Base-by-base conservation (phyloP, 1,140 invertebrate genomes). In the Zaprionus capensis region DNA sequence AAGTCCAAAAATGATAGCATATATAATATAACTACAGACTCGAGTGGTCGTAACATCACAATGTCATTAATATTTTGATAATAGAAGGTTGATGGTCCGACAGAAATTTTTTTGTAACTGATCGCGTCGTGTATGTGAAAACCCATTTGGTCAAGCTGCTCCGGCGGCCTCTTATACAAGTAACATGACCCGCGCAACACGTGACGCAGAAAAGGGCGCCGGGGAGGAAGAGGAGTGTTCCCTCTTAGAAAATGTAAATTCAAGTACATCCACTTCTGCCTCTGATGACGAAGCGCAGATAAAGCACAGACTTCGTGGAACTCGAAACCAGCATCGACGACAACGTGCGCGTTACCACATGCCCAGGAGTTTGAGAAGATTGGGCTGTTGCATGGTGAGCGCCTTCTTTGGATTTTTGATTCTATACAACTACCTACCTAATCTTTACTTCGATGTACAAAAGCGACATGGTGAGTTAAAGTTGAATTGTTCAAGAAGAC, bases 341-440 rank as follows among this genome's bases (percentile, higher is more conserved):
- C 67, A 67, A 1, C 62, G 77, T 28, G 1, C 31, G 14, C 76
- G 83, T 7, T 41, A 57, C 34, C 81, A 53, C 26, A 38, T 77
- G 28, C 84, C 80, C 0, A 62, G 83, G 31, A 82, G 41, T 26
- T 26, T 83, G 11, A 31, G 74, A 49, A 78, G 80, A 14, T 24
- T 66, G 0, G 71, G 71, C 24, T 78, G 46, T 7, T 83, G 51
- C 38, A 65, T 53, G 4, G 15, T 88, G 5, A 72, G 28, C 17
- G 53, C 26, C 15, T 64, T 58, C 20, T 4, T 75, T 20, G 15
- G 70, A 2, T 51, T 70, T 9, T 7, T 82, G 12, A 36, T 86
- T n/a, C 26, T 83, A 7, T 68, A 80, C 34, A 72, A 71, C 41
- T 83, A 80, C 84, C 73, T 86, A 73, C 84, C 80, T 1, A 67